A percentile compares a stretch with the other conserved stretches of the same genome.
Conservation (phyloP, 2,797 vertebrate species). For the Picus viridis region DNA sequence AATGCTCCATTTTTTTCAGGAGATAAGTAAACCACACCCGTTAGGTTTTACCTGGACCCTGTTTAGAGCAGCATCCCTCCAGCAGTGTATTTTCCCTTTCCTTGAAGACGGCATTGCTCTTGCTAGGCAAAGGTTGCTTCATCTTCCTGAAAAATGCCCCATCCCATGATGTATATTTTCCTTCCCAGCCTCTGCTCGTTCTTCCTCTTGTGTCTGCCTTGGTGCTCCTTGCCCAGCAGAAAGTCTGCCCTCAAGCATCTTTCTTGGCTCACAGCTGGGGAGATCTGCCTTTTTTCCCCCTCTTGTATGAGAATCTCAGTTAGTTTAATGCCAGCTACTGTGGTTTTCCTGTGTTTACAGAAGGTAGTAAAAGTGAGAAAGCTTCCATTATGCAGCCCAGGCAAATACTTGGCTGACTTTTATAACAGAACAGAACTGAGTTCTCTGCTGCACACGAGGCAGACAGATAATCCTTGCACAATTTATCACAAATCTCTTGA, state of each 20-base stretch:
- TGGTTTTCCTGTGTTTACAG: not conserved
- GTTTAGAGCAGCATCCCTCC: not conserved
- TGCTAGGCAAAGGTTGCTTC: not conserved
- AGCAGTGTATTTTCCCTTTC: not conserved
- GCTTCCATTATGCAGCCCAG: not conserved
- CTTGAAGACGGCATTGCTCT: not conserved
- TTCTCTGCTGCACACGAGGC: not conserved
- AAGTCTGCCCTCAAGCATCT: not conserved
- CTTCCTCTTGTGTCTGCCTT: not conserved
- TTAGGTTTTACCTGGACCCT: not conserved
- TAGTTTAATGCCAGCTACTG: not conserved
- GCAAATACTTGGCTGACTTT: not conserved
- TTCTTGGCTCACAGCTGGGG: not conserved
- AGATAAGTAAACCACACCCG: not conserved
- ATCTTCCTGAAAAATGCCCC: not conserved
- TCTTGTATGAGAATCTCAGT: fast-evolving
- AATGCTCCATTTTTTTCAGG: not conserved
- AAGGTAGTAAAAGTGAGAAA: not conserved
- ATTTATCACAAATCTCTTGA: slow-evolving; percentile 34
- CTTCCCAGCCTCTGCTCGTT: not conserved
- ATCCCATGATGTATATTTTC: not conserved
- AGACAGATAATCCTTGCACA: not conserved
- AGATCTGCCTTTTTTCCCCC: not conserved
- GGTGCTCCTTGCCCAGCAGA: not conserved
- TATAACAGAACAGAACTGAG: not conserved